Evolutionary conservation across 2,113 vertebrate species (phyloP), one percentile per base, ranked within the genome.

Genomic region (Dolichotis patagonum): DNA sequence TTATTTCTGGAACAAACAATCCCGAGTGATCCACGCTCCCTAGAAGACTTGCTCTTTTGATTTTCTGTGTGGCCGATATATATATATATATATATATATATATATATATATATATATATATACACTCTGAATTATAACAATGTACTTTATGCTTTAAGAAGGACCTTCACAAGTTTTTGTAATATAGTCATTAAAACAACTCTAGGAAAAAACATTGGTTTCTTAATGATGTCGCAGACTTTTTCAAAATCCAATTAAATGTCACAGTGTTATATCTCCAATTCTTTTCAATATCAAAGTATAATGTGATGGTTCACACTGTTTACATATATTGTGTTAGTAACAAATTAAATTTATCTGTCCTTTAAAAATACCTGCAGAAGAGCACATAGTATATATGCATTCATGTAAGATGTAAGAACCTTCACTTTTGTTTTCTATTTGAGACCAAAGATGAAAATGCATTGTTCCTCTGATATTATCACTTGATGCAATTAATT

Each of bases 271-370:
- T 92, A 14, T 81, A 49, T 80, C 22, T 90, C 77, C 26, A 65
- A 20, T 94, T 94, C 14, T 93, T 92, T 92, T 85, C 43, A 92
- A 85, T 90, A 38, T 19, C 49, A 67, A 94, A 85, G 13, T 73
- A 54, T 20, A 83, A 88, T 62, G 69, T 63, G 78, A 91, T 28
- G 11, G 77, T 90, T 54, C n/a, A 56, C n/a, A 92, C 49, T 30
- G 0, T 67, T 91, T 83, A 41, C 63, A 38, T 60, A 86, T 58
- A 60, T 26, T 41, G 7, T 90, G 84, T 86, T 90, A 67, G 26
- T 60, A 94, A 80, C 16, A 91, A 87, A 87, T 65, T 95, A 69
- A 32, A 73, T 87, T 90, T 86, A 43, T 69, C 32, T 1, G 28
- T 60, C 30, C 65, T 78, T 93, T 65, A 71, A 69, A 92, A 91